Evolutionary conservation across 2,797 vertebrate genomes (phyloP), one percentile per base, ranked within the genome.

Genomic region (Aulostomus chinensis): DNA sequence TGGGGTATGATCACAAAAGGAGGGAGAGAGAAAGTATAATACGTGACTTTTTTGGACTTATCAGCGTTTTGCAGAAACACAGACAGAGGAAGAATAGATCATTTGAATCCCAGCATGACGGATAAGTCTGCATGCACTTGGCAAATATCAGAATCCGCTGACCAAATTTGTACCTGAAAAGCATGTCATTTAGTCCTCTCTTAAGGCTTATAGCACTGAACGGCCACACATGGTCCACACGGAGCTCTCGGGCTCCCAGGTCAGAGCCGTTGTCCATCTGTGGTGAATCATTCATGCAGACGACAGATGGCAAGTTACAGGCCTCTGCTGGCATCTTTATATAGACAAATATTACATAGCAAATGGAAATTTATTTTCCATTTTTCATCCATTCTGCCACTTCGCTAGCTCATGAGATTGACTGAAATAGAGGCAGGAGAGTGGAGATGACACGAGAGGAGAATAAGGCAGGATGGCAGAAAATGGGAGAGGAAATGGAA

Each of bases 21-120:
- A 17, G 38, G 48, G 37, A 56, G 48, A 66, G 37, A 56, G 48
- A 66, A 34, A 47, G 35, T 68, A 60, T 73, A 65, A 76, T 70
- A 53, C 73, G 59, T 46, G n/a, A n/a, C 63, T 80, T 77, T 67
- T 68, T 55, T 34, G 55, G 60, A 85, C 73, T 87, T 88, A 90
- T 90, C 86, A 77, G 77, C 39, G 33, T 73, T 81, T 81, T 76
- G 79, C 81, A 88, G 81, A 70, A 45, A 73, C 58, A 69, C 32
- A 52, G 30, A 60, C 51, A 58, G 52, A 16, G n/a, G 50, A 69
- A 14, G 12, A 54, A 61, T 60, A 41, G 60, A 46, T 34, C 45
- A 73, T 70, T 67, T 46, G 40, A 66, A 59, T 71, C 64, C 46
- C 32, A 43, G 52, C 61, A 53, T 56, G 60, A 34, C 1, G 24